Base-by-base conservation (phyloP, 2,113 vertebrate species). In the Pholis gunnellus region DNA sequence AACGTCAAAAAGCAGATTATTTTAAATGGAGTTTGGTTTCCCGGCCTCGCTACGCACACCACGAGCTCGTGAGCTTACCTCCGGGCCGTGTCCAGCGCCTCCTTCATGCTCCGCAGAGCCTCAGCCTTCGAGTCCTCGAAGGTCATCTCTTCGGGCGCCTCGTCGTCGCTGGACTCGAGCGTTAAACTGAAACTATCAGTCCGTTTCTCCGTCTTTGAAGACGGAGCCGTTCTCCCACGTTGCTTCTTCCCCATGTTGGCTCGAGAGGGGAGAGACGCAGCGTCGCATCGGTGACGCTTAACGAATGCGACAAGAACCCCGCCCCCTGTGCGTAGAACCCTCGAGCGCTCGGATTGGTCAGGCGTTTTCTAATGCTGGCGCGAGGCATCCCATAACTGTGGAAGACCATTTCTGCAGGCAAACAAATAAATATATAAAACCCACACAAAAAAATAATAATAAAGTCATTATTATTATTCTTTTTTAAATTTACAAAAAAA, bases 111-210 rank as follows among this genome's bases (percentile, higher is more conserved):
- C 70, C 73, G 85, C 0, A 94, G 2, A 5, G 95, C 95, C 4
- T 69, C 29, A 0, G 60, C 60, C 74, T 90, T 95, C 0, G 94
- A 93, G 15, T 93, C 92, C 9, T 91, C 90, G 40, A 96, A 96
- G 0, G 86, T 91, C 27, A 96, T 84, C 68, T 95, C 94, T 11
- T 95, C 95, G 0, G 95, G 95, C 0, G 74, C 93, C 1, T 95
- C 95, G 1, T 95, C 95, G 17, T 95, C 95, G 1, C 95, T 95
- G 15, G 86, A 87, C 0, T 86, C 75, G 0, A 89, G 20, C 0
- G 4, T 11, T 4, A 88, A 27, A 6, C 0, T 9, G 0, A 90
- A 79, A 1, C 25, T 0, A 1, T 79, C 13, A 0, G 64, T 0
- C 29, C 25, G 48, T 5, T 34, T 8, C 3, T 9, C 0, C 4